Base-by-base conservation (phyloP, 2,797 vertebrate species). In the Takifugu rubripes region DNA sequence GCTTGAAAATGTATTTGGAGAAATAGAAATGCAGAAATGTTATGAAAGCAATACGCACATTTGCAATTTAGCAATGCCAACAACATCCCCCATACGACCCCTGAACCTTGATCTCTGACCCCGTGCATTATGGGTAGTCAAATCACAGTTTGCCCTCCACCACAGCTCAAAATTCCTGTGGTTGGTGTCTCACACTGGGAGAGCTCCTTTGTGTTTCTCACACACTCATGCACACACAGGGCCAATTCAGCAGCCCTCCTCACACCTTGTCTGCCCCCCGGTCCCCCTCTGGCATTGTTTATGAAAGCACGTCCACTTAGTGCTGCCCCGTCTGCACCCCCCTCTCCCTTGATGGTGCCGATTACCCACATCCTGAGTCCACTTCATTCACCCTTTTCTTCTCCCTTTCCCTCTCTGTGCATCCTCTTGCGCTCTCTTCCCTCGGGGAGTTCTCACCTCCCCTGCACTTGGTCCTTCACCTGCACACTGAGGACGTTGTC, bases 291-390 rank as follows among this genome's bases (percentile, higher is more conserved):
- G 77, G 75, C 81, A 82, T 86, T 88, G 84, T 88, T 89, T 84
- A 87, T 79, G 70, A 82, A 82, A 84, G 79, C 83, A 83, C 64
- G 81, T 88, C 84, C 86, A 85, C 80, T 88, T 85, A 86, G 79
- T 58, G 67, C 79, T 71, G 68, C 66, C 74, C 78, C 54, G 69
- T 84, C 83, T 82, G 82, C 79, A 73, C 36, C 36, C 36, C 21
- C 21, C 79, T 59, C 67, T 66, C 66, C 70, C 59, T 68, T 82
- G 54, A 75, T 55, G 72, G 81, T 83, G 74, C 81, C 61, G 74
- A 88, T 85, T 85, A 87, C 78, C 79, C 78, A 85, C 87, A 84
- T 86, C 84, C 82, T 85, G 81, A 84, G 77, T 81, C 74, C 76
- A 81, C 78, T 77, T 69, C 59, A 64, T 44, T 68, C 70, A 52